Conservation (phyloP, 2,113 vertebrate genomes). For the Pleuronectes platessa region DNA sequence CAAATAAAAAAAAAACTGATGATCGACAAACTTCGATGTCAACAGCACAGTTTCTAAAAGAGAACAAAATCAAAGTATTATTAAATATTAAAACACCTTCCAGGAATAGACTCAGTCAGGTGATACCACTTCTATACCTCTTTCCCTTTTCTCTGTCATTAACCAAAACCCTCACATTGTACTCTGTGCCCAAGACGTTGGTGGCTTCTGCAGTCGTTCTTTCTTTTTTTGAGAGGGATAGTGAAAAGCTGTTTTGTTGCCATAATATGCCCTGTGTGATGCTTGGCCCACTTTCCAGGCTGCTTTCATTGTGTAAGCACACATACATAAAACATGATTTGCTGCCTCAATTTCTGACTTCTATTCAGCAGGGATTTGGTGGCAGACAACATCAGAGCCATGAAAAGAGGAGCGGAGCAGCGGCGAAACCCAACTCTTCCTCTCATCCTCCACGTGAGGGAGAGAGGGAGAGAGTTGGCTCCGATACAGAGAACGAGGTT, state of each 20-base stretch:
- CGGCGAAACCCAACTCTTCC: constrained; percentile 49
- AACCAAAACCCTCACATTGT: constrained; percentile 22
- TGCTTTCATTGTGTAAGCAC: constrained; percentile 76
- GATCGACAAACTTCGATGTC: no score
- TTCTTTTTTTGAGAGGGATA: constrained; percentile 54
- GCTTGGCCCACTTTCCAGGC: constrained; percentile 75
- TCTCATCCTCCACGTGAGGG: constrained; percentile 46
- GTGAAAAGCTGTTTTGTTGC: constrained; percentile 73
- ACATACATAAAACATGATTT: constrained; percentile 83
- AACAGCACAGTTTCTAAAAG: no score
- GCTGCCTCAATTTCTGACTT: constrained; percentile 78
- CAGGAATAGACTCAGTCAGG: constrained; percentile 37
- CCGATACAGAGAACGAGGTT: constrained; percentile 59
- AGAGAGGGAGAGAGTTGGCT: constrained; percentile 40
- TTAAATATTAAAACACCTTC: constrained; percentile 25
- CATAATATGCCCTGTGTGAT: constrained; percentile 72
- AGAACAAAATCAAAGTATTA: no score
- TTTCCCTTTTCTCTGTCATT: constrained; percentile 43
- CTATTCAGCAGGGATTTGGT: constrained; percentile 77
- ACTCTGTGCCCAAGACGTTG: constrained; percentile 19
- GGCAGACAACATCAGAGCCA: constrained; percentile 69
- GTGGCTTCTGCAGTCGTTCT: constrained; percentile 3
- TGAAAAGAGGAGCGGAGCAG: constrained; percentile 58
- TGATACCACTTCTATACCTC: constrained; percentile 47
- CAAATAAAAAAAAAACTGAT: no score